Conservation (phyloP, 2,888 invertebrate genomes). For the Lysandra bellargus region DNA sequence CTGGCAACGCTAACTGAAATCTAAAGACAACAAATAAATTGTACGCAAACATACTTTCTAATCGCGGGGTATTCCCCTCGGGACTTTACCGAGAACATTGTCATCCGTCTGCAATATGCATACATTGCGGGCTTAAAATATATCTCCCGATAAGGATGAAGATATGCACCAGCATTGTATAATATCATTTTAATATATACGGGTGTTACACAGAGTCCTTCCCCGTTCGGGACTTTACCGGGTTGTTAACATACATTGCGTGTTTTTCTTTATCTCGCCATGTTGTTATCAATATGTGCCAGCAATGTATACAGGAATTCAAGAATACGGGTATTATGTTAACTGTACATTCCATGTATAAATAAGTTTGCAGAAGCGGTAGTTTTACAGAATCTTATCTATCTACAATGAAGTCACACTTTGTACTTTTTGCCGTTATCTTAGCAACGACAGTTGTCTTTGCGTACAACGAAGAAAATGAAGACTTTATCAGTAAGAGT, state of each 20-base stretch:
- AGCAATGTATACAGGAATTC: not conserved
- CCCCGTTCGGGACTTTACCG: not conserved
- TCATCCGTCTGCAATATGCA: not conserved
- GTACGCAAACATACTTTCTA: slow-evolving; percentile 45
- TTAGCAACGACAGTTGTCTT: slow-evolving; percentile 44
- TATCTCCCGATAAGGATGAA: not conserved
- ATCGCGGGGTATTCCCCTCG: slow-evolving; percentile 31
- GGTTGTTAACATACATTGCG: slow-evolving; percentile 26
- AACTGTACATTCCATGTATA: slow-evolving; percentile 47
- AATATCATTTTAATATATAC: not conserved
- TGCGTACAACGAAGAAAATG: slow-evolving; percentile 33
- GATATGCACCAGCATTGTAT: not conserved
- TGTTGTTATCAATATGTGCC: not conserved
- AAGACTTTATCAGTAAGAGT: slow-evolving; percentile 37
- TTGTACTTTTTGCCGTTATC: slow-evolving; percentile 47
- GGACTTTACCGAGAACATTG: not conserved
- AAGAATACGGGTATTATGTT: not conserved
- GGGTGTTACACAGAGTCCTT: not conserved
- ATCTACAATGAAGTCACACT: slow-evolving; percentile 54
- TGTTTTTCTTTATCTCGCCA: not conserved
- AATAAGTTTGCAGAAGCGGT: slow-evolving; percentile 48
- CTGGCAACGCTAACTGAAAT: too few species aligned
- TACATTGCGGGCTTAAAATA: not conserved
- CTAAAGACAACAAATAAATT: slow-evolving; percentile 39
- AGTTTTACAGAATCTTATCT: slow-evolving; percentile 46